A percentile compares a stretch with the other conserved stretches of the same genome.
Evolutionary conservation across 2,113 vertebrate species (phyloP).

Genomic region (Neolamprologus ventralis): DNA sequence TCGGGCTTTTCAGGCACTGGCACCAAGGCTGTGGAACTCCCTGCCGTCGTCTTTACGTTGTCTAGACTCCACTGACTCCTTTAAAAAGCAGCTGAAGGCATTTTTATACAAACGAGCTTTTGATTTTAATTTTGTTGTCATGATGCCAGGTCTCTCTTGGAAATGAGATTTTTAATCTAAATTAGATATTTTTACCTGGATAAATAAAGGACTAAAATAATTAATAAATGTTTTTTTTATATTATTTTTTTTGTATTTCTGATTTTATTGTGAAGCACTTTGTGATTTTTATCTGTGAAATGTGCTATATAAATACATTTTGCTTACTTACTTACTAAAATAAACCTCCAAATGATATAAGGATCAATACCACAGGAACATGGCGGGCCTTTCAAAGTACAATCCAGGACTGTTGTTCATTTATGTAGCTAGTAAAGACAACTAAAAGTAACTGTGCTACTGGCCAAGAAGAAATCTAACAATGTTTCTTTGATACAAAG

Average conservation of each 20-base stretch:
- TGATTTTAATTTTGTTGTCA: background rate
- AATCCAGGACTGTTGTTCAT: background rate
- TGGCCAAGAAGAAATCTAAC: conserved; percentile 10
- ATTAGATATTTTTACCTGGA: background rate
- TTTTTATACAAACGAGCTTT: background rate
- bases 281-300: background rate
- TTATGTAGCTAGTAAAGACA: background rate
- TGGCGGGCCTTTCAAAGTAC: background rate
- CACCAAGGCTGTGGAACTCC: background rate
- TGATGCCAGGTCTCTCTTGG: background rate
- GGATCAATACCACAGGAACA: background rate
- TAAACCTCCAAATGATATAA: background rate
- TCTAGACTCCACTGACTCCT: background rate
- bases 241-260: background rate
- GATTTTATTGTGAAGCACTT: background rate
- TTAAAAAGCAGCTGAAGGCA: background rate
- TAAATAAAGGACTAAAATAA: background rate
- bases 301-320: background rate
- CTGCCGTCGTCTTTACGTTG: background rate
- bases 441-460: background rate
- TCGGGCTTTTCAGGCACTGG: background rate
- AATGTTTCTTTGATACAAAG: conserved; percentile 12
- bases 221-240: background rate
- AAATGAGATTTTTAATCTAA: background rate
- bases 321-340: background rate